Evolutionary conservation across 2,797 vertebrate species (phyloP).

Genomic region (Myiothlypis chrysogaster): DNA sequence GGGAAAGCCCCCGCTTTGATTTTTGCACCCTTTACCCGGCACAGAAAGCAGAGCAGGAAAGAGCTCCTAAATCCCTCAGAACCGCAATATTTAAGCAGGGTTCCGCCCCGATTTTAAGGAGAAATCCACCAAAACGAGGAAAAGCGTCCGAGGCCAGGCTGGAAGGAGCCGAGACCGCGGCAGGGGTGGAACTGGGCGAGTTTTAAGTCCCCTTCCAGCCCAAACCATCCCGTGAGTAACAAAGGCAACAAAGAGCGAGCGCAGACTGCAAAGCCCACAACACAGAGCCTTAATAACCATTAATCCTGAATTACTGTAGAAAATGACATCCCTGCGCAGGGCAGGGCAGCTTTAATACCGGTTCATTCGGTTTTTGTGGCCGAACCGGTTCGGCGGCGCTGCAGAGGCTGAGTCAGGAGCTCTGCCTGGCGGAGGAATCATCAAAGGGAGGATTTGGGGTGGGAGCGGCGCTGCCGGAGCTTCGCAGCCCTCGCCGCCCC

Average conservation of each 20-base stretch:
- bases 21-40: neutral
- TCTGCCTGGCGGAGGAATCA: neutral
- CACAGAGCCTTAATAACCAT: neutral
- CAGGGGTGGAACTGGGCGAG: neutral
- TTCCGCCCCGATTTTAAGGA: neutral
- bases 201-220: neutral
- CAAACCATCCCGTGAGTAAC: neutral
- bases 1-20: neutral
- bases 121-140: neutral
- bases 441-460: neutral
- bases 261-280: neutral
- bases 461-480: neutral
- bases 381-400: neutral
- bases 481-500: neutral
- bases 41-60: neutral
- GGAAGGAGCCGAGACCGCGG: neutral
- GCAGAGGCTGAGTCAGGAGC: slow-evolving; percentile 48
- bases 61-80: neutral
- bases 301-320: neutral
- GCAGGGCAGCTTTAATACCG: neutral
- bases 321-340: slow-evolving; percentile 6
- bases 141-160: accelerated
- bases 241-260: neutral
- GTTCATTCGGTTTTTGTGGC: neutral
- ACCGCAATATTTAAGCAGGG: accelerated